Percentiles rank a stretch among this genome's conserved stretches.
These are phyloP conservation scores for Lymantria monacha DNA, from an alignment of 2,888 invertebrate genomes.

Conservation along the genomic window DNA sequence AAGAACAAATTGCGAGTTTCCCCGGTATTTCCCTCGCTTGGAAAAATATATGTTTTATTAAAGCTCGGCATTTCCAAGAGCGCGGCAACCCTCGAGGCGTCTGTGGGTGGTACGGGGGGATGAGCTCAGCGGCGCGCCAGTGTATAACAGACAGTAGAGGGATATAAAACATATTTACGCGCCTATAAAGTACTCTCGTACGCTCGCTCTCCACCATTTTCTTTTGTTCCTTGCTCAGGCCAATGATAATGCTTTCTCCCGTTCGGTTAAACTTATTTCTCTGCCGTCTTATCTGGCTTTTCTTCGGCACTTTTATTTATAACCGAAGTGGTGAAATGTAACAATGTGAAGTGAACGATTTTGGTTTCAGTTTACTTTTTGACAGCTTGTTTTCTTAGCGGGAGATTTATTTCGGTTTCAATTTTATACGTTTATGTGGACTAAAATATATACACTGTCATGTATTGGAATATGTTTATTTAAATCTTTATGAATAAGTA, in stretches of 20 bases:
- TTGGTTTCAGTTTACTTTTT: constrained; percentile 58
- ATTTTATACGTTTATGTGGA: constrained; percentile 4
- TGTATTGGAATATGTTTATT: not conserved
- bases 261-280: constrained; percentile 81
- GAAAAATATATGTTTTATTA: constrained; percentile 83
- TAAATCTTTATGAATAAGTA: too few relatives aligned
- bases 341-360: constrained; percentile 67
- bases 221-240: constrained; percentile 80
- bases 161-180: constrained; percentile 83
- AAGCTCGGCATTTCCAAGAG: constrained; percentile 83
- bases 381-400: constrained; percentile 50
- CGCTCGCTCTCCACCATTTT: constrained; percentile 80
- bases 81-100: constrained; percentile 70
- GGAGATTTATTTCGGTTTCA: constrained; percentile 36
- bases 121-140: constrained; percentile 72
- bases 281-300: constrained; percentile 77
- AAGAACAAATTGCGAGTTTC: constrained; percentile 83
- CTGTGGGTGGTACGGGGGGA: constrained; percentile 50
- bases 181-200: constrained; percentile 83
- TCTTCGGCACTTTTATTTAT: constrained; percentile 77
- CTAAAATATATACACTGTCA: not conserved
- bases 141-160: constrained; percentile 82
- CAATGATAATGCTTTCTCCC: constrained; percentile 81
- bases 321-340: constrained; percentile 71
- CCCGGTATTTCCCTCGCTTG: constrained; percentile 82